A percentile compares a stretch with the other conserved stretches of the same genome.
phyloP scores from a whole-genome alignment of 2,113 vertebrate species.

The Lophura nycthemera region DNA sequence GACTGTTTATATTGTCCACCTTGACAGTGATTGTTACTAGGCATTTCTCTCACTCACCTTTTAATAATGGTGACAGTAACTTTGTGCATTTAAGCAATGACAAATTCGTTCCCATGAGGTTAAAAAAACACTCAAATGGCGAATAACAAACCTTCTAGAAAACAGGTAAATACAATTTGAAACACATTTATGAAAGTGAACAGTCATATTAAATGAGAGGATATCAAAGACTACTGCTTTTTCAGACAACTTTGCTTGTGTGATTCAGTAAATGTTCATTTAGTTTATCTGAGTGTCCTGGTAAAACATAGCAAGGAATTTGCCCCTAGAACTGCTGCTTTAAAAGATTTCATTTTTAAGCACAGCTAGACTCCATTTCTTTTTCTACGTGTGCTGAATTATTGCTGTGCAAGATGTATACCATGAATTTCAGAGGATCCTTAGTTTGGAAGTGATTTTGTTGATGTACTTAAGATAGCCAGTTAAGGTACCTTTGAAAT shows the following conservation, averaged over 20 bases:
- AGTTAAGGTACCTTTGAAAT: not conserved
- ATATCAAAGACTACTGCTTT: not conserved
- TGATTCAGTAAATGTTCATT: not conserved
- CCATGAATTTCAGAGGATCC: conserved; percentile 73
- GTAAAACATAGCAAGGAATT: not conserved
- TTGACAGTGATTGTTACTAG: conserved; percentile 1
- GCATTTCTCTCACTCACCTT: conserved; percentile 26
- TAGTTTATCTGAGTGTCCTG: not conserved
- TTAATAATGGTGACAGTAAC: conserved; percentile 1
- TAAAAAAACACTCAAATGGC: not conserved
- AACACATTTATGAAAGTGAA: not conserved
- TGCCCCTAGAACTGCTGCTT: not conserved
- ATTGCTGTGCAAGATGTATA: conserved; percentile 78
- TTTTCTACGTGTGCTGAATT: conserved; percentile 70
- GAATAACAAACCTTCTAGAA: conserved; percentile 6
- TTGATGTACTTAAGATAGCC: not conserved
- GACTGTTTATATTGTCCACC: not conserved
- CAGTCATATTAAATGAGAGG: not conserved
- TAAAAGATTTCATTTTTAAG: not conserved
- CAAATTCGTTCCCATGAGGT: not conserved
- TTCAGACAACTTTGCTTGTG: not conserved
- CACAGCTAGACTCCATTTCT: not conserved
- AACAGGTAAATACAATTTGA: not conserved
- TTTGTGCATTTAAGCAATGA: conserved; percentile 13
- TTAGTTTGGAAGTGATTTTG: conserved; percentile 69